Base-by-base conservation (phyloP, 2,888 invertebrate species). In the Cylloceria caligata region DNA sequence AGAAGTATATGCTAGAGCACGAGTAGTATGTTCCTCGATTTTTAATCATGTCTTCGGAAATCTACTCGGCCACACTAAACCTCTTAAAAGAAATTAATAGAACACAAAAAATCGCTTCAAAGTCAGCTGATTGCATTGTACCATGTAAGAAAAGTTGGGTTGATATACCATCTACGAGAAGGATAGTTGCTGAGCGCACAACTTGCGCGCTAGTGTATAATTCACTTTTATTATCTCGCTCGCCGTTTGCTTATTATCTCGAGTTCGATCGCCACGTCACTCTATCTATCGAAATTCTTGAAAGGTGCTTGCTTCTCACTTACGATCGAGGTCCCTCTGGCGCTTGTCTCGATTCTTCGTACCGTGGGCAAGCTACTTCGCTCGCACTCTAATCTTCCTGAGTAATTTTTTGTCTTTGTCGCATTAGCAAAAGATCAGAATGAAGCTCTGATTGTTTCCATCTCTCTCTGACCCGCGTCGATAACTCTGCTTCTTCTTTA, bases 201-300 rank as follows among this genome's bases (percentile, higher is more conserved):
- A 65, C 39, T 1, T 24, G 19, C 68, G 36, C 9, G 34, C 24
- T 7, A 60, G 69, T 81, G 71, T 75, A 71, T 85, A 73, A 77
- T 80, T 84, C 68, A 73, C 75, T 83, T 78, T 68, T 71, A 75
- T 74, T 71, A 78, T 78, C 77, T 81, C 81, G 60, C 81, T 81
- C 69, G 24, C 45, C 60, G n/a, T n/a, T n/a, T 62, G 65, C 69
- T 83, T 67, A 83, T 87, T 85, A 86, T 87, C 86, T 86, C 84
- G 71, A 74, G 81, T 73, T 73, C 80, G 72, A 84, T 81, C 84
- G 76, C 79, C 81, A 81, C 82, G 74, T 84, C 80, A 82, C 80
- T 82, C 77, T 69, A 80, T 80, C 69, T 75, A 80, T 82, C 78
- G 69, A 36, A 34, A 52, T 77, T 72, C 60, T 68, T 60, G 71